Base-by-base conservation (phyloP, 2,888 invertebrate genomes). In the Tipula confusa region DNA sequence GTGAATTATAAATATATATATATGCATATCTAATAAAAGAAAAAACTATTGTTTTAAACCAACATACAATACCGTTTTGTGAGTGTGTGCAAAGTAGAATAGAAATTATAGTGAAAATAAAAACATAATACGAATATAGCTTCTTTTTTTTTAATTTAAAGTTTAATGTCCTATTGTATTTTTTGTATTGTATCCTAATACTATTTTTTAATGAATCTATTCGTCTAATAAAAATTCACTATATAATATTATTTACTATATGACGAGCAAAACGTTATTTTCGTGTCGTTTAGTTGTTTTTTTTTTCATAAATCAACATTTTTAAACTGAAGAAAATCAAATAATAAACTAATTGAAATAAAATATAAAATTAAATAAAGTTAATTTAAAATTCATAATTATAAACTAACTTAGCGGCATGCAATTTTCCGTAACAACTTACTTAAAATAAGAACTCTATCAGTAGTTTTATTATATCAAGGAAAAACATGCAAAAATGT, bases 81-180 rank as follows among this genome's bases (percentile, higher is more conserved):
- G 48, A 33, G 33, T 64, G 4, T 64, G 64, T 64, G 64, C 64
- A 64, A 64, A 64, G 64, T 64, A 64, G 64, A 64, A 64, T 64
- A 64, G 64, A 64, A 64, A 64, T 64, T 64, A 64, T 64, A 64
- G 24, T 64, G 64, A 64, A 64, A 64, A 64, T 64, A 64, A 64
- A 64, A 64, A 64, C 43, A 43, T 43, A 43, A 43, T 36, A 5
- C 11, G 9, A n/a, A n/a, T n/a, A n/a, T n/a, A n/a, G n/a, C n/a
- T n/a, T n/a, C n/a, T n/a, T 4, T 4, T 43, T 43, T 43, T 43
- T 43, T 5, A 15, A 43, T 9, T 31, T 5, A 31, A 31, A 31
- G 4, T 43, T 2, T 43, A 43, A 43, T 43, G 64, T 24, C 64
- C 18, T 43, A 43, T 43, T 43, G 15, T n/a, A 3, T 43, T 31